Evolutionary conservation across 2,888 invertebrate genomes (phyloP), one percentile per base, ranked within the genome.

Genomic region (Megamerina dolium): DNA sequence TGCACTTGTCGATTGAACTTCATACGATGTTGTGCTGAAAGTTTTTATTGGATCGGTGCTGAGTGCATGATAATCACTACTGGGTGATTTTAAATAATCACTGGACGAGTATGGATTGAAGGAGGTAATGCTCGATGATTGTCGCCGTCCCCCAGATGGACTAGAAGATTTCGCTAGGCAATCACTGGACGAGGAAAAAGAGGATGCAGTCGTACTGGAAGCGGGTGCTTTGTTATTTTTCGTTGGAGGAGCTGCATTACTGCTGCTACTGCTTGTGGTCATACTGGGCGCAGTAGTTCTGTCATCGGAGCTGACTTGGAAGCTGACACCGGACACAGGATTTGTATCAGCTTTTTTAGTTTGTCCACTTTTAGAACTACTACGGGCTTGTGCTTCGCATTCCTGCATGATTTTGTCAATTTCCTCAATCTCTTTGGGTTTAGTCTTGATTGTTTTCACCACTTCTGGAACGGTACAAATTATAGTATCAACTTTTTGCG

Each of bases 1-100:
- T 30, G 55, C 55, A 33, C 65, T 58, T 45, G 69, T 65, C 50
- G 70, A 66, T 50, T 59, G 59, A 43, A 63, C 69, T 48, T 71
- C 71, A 49, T 70, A 71, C 18, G 71, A 71, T 45, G 70, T 71
- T 49, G 70, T 70, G 64, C 71, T 71, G 52, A 68, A 68, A 47
- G 71, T 69, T 60, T 70, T 70, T 49, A 71, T 70, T 45, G 66
- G 68, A 62, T 71, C 71, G 27, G 70, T 70, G 64, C 70, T 70
- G 37, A 63, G 66, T 61, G 68, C 64, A 52, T 64, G 66, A 49
- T 58, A 64, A 37, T 70, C 70, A 59, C 71, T 71, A 60, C 68
- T 70, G 43, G 69, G 65, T 55, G 71, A 70, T 50, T 70, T 71
- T 20, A 71, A 58, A 46, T 68, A 70, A 54, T 71, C 70, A 55